These are phyloP conservation scores for Cydia fagiglandana DNA, from an alignment of 1,140 invertebrate genomes.

Conservation along the genomic window DNA sequence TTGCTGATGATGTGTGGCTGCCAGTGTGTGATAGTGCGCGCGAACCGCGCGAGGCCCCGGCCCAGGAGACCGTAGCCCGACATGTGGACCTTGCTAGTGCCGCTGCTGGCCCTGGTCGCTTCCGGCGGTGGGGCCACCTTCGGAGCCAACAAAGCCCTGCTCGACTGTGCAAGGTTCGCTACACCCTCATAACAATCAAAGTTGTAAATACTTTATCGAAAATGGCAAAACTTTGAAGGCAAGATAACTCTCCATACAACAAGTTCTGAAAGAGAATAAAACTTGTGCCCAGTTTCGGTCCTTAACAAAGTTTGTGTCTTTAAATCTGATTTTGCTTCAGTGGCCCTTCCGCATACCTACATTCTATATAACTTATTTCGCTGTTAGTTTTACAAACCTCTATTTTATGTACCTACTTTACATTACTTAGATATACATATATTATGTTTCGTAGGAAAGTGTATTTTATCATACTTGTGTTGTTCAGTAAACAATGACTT, in stretches of 20 bases:
- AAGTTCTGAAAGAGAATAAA: neutral
- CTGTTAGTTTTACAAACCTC: too few species aligned
- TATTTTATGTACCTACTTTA: too few species aligned
- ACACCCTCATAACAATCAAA: neutral
- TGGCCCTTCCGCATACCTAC: neutral
- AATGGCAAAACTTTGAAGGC: constrained; percentile 12
- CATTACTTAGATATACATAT: too few species aligned
- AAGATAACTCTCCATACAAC: neutral
- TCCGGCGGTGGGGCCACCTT: constrained; percentile 59
- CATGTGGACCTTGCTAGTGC: constrained; percentile 65
- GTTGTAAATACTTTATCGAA: neutral
- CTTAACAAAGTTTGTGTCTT: neutral
- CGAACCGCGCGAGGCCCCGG: constrained; percentile 52
- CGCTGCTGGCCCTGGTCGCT: constrained; percentile 58
- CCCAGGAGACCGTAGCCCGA: constrained; percentile 57
- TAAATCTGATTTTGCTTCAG: neutral
- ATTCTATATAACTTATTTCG: neutral
- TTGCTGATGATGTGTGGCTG: constrained; percentile 61
- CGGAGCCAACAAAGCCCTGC: constrained; percentile 62
- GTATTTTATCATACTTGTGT: neutral
- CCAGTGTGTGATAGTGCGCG: constrained; percentile 62
- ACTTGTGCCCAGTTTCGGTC: neutral
- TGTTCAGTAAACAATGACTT: neutral
- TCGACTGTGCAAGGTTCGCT: constrained; percentile 74
- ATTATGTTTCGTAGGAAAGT: neutral